Evolutionary conservation across 2,797 vertebrate species (phyloP).

Genomic region (Thalassophryne amazonica): DNA sequence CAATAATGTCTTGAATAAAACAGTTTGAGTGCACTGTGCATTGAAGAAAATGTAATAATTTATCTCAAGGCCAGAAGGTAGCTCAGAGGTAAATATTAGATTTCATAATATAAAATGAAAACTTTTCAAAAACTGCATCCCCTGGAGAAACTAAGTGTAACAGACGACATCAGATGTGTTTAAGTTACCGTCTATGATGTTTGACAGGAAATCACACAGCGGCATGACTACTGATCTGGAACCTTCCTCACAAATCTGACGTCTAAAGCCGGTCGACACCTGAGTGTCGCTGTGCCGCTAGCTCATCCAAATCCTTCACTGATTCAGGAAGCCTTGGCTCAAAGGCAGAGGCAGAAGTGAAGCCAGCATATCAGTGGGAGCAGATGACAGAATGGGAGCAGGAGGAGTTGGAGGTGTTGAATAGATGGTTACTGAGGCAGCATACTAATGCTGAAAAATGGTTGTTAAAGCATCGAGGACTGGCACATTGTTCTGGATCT

Average conservation of each 20-base stretch:
- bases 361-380: conserved; percentile 24
- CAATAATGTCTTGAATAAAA: neutral
- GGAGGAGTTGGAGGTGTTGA: neutral
- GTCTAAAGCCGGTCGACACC: neutral
- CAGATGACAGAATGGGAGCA: conserved; percentile 4
- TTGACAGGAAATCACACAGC: neutral
- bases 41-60: neutral
- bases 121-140: neutral
- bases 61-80: neutral
- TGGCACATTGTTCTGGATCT: neutral
- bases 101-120: neutral
- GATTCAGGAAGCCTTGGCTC: conserved; percentile 15
- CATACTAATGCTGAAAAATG: conserved; percentile 1
- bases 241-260: neutral
- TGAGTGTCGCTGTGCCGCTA: conserved; percentile 1
- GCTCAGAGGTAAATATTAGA: neutral
- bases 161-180: neutral
- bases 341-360: conserved; percentile 1
- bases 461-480: conserved; percentile 3
- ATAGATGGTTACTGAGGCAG: neutral
- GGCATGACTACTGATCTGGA: neutral
- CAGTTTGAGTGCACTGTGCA: neutral
- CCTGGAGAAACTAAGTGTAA: neutral
- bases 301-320: conserved; percentile 22
- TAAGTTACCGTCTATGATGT: neutral